Conservation (phyloP, 2,888 invertebrate species). For the Latrodectus elegans region DNA sequence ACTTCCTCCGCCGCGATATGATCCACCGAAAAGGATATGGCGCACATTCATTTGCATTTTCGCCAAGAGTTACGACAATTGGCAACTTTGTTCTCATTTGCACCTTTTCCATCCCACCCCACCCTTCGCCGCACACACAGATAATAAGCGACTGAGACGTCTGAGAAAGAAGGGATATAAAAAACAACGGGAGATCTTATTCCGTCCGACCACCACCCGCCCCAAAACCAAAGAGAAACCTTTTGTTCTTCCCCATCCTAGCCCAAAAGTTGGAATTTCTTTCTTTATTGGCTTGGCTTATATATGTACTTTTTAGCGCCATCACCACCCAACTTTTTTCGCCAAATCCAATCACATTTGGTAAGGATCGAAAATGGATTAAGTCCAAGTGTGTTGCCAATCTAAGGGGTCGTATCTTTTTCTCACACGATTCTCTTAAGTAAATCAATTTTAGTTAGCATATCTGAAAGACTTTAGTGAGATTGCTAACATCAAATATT, state of each 20-base stretch:
- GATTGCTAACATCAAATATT: no score
- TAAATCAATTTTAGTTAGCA: no score
- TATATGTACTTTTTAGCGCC: neutral
- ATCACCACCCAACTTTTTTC: conserved; percentile 3
- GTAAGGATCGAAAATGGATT: conserved; percentile 50
- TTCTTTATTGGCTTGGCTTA: conserved; percentile 32
- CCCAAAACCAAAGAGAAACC: neutral
- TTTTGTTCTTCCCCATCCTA: neutral
- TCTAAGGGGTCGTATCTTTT: neutral
- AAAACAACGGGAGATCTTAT: conserved; percentile 63
- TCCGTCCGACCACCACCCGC: conserved; percentile 12
- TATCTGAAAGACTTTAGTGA: no score
- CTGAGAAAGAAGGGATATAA: conserved; percentile 55
- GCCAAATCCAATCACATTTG: conserved; percentile 52
- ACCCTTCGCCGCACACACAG: neutral
- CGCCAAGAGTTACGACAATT: conserved; percentile 58
- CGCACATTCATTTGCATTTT: conserved; percentile 69
- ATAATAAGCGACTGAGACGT: conserved; percentile 40
- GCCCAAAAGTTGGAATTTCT: neutral
- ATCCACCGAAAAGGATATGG: conserved; percentile 62
- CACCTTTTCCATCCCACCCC: conserved; percentile 47
- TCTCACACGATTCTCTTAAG: no score
- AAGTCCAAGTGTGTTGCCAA: conserved; percentile 17
- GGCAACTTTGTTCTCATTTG: conserved; percentile 69
- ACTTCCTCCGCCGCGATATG: conserved; percentile 60